Base-by-base conservation (phyloP, 35 echinoderm and acorn worm genomes). In the Heliocidaris tuberculata region DNA sequence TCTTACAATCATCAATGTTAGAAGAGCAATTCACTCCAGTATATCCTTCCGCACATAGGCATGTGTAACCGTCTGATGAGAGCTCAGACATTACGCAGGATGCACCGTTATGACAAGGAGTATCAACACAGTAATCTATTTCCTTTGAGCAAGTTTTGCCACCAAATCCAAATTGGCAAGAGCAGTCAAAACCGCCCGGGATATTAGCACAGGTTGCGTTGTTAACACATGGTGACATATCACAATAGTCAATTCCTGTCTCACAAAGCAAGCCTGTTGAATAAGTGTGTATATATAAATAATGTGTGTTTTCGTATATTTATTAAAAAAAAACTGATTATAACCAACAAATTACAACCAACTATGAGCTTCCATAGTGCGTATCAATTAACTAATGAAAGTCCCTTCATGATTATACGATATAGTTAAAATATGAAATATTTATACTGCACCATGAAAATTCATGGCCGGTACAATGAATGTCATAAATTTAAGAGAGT, bases 111-210 rank as follows among this genome's bases (percentile, higher is more conserved):
- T 61, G 17, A 50, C 94, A 94, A 16, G 70, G 94, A 50, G 13
- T 86, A 94, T 17, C 4, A 24, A 29, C 2, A 86, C 94, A 94
- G 13, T 49, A 48, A 49, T 85, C 78, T 31, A 86, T 86, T 32
- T 94, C 94, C 15, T 70, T 27, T 70, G 60, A 70, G 29, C 94
- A 94, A 7, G 48, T 16, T 48, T 48, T 5, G 13, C 70, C 94
- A 48, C 94, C 85, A 70, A 85, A 94, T n/a, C 94, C 94, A 47
- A 24, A n/a, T 19, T 13, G 65, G 42, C 94, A 94, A 19, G n/a
- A 94, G 29, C 94, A 94, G 0, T 85, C 48, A 86, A 86, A 94
- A 21, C 17, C 13, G 2, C 94, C 94, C 48, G 0, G 11, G 19
- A 30, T 47, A 30, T 48, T 94, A 15, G 5, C 13, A 29, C 94